Evolutionary conservation across 2,113 vertebrate genomes (phyloP).

Genomic region (Calonectris borealis): DNA sequence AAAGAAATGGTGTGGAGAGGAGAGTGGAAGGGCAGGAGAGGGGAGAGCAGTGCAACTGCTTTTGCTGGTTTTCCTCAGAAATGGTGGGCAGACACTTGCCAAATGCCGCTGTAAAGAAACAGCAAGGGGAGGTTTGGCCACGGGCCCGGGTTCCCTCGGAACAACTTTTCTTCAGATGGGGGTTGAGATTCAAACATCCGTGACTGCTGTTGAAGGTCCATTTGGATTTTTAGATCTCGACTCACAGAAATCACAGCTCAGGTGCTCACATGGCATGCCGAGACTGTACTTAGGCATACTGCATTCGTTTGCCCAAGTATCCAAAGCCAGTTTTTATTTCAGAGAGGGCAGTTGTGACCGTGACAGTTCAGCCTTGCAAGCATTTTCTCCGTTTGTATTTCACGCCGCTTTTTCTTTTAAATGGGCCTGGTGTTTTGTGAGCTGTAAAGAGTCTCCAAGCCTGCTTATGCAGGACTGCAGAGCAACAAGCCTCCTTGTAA

Average conservation of each 20-base stretch:
- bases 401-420: not conserved
- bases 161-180: not conserved
- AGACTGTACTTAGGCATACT: not conserved
- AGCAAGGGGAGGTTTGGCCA: not conserved
- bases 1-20: not conserved
- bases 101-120: not conserved
- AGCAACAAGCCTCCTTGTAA: slow-evolving; percentile 24
- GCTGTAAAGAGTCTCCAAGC: not conserved
- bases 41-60: not conserved
- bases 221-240: not conserved
- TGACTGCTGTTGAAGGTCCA: not conserved
- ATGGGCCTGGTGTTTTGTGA: slow-evolving; percentile 35
- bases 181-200: not conserved
- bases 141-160: not conserved
- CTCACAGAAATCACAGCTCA: not conserved
- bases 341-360: not conserved
- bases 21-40: not conserved
- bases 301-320: not conserved
- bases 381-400: not conserved
- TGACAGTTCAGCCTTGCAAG: slow-evolving; percentile 13
- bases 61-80: not conserved
- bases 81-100: not conserved
- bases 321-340: not conserved
- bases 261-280: not conserved
- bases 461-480: not conserved